These are phyloP conservation scores for Miltochrista miniata DNA, from an alignment of 2,888 invertebrate species.

Conservation along the genomic window DNA sequence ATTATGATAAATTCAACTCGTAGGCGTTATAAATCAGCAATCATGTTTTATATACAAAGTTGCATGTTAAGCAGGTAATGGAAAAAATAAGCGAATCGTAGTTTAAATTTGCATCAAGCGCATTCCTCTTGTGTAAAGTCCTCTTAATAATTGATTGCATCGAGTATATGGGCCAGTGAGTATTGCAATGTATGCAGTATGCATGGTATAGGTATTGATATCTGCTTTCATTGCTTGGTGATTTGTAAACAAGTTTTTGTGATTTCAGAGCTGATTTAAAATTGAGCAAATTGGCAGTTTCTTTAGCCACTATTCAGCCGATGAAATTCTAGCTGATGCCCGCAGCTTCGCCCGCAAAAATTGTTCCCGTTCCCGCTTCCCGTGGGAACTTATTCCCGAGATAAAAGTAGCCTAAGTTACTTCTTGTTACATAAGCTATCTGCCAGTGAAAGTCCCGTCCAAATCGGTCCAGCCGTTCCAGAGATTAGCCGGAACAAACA, in stretches of 20 bases:
- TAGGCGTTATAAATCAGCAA: conserved; percentile 11
- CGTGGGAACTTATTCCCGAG: too few relatives aligned
- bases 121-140: conserved; percentile 9
- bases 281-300: conserved; percentile 46
- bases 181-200: too few relatives aligned
- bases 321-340: conserved; percentile 26
- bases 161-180: conserved; percentile 55
- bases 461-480: too few relatives aligned
- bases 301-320: conserved; percentile 27
- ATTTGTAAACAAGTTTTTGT: conserved; percentile 60
- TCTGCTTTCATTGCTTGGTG: conserved; percentile 54
- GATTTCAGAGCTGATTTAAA: conserved; percentile 57
- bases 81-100: background rate
- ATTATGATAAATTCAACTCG: background rate
- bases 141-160: conserved; percentile 40
- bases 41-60: conserved; percentile 8
- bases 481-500: too few relatives aligned
- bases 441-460: too few relatives aligned
- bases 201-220: conserved; percentile 27
- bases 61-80: conserved; percentile 1
- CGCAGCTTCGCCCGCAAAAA: too few relatives aligned
- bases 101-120: background rate
- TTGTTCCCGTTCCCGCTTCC: too few relatives aligned
- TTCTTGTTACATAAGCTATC: too few relatives aligned
- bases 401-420: too few relatives aligned